Percentiles rank a stretch among this genome's conserved stretches.
phyloP scores from a whole-genome alignment of 1,140 invertebrate genomes.

The Rhynchophorus ferrugineus region DNA sequence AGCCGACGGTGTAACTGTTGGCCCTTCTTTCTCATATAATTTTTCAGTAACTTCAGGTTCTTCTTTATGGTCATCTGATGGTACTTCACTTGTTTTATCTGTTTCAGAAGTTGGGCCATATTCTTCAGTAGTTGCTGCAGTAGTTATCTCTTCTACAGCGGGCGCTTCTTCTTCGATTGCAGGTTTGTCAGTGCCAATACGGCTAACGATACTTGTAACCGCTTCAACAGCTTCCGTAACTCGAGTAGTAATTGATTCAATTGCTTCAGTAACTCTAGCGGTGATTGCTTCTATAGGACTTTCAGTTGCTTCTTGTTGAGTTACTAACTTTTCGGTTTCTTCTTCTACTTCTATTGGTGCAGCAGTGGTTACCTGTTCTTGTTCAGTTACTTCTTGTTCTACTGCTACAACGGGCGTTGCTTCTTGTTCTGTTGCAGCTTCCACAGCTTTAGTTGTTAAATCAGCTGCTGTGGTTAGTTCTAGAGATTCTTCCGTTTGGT shows the following conservation, averaged over 20 bases:
- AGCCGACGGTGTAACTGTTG: not conserved
- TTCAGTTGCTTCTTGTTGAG: no score
- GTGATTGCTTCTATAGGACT: conserved; percentile 20
- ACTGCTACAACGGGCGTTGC: conserved; percentile 1
- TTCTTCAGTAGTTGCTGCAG: conserved; percentile 7
- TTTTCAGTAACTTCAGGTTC: no score
- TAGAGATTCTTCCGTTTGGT: conserved; percentile 39
- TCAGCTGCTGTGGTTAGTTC: conserved; percentile 37
- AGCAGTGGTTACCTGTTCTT: conserved; percentile 13
- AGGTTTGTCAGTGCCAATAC: conserved; percentile 13
- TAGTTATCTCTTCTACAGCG: conserved; percentile 5
- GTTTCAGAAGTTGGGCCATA: not conserved
- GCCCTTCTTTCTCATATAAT: no score
- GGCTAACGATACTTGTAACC: conserved; percentile 12
- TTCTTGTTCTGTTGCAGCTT: conserved; percentile 22
- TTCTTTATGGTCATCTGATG: not conserved
- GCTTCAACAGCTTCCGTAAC: conserved; percentile 22
- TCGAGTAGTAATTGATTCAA: conserved; percentile 19
- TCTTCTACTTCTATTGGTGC: conserved; percentile 10
- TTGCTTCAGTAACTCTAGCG: conserved; percentile 20
- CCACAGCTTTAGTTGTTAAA: conserved; percentile 33
- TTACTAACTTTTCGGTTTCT: not conserved
- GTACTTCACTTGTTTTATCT: conserved; percentile 8
- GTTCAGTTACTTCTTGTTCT: conserved; percentile 15
- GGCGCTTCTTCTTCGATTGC: conserved; percentile 1